phyloP scores from a whole-genome alignment of 2,113 vertebrate genomes.

The Hirundichthys speculiger region DNA sequence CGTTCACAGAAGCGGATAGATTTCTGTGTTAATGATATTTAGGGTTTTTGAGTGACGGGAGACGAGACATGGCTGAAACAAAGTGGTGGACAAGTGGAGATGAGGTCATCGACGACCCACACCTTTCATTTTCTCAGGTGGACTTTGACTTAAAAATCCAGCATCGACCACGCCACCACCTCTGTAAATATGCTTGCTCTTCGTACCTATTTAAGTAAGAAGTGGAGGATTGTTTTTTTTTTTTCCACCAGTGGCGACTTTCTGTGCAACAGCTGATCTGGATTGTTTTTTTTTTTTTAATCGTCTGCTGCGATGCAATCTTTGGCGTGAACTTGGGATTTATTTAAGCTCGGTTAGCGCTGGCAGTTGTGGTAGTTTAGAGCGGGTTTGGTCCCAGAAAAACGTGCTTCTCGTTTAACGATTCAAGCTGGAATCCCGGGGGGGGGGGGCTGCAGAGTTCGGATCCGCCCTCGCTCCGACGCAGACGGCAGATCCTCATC shows the following conservation, averaged over 20 bases:
- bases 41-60: neutral
- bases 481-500: too few relatives aligned
- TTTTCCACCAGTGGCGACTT: too few relatives aligned
- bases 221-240: too few relatives aligned
- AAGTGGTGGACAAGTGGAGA: neutral
- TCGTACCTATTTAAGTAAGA: conserved; percentile 10
- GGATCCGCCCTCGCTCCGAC: too few relatives aligned
- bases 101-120: neutral
- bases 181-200: conserved; percentile 39
- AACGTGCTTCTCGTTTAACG: too few relatives aligned
- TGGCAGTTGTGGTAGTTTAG: too few relatives aligned
- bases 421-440: too few relatives aligned
- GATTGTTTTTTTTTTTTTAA: neutral
- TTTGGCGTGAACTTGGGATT: neutral
- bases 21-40: conserved; percentile 21
- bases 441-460: too few relatives aligned
- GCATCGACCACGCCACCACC: too few relatives aligned
- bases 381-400: too few relatives aligned
- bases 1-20: neutral
- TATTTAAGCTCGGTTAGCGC: too few relatives aligned
- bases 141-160: neutral
- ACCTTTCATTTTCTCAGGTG: conserved; percentile 31
- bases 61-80: neutral
- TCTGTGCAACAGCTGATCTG: conserved; percentile 17
- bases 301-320: conserved; percentile 35